Base-by-base conservation (phyloP, 1,140 invertebrate species). In the Calliphora vicina region DNA sequence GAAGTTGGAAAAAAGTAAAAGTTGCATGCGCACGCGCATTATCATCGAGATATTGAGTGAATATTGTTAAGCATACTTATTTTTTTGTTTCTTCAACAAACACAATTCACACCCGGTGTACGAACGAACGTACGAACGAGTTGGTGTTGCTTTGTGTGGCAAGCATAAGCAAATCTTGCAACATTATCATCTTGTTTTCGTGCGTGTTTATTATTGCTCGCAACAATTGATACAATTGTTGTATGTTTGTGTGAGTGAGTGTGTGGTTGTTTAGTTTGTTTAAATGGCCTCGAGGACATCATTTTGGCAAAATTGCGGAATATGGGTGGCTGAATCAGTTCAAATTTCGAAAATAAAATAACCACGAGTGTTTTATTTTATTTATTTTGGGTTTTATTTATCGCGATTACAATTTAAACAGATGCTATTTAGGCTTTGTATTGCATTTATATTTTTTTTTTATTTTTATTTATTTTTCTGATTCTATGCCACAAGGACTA, bases 101-200 rank as follows among this genome's bases (percentile, higher is more conserved):
- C n/a, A 87, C 87, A 88, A 88, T 88, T 88, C 87, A 88, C 87
- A 88, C 87, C 86, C 74, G 61, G 61, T 67, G 61, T 67, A 35
- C 1, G 35, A 35, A 35, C 35, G 35, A 35, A n/a, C n/a, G 20
- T 23, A 61, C n/a, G n/a, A n/a, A 50, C 25, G 6, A 5, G 50
- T 50, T 50, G 45, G n/a, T 26, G 43, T 82, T 26, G 23, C 71
- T 27, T n/a, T 15, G 50, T 29, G 61, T 29, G 67, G 78, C 61
- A 43, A 43, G n/a, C 27, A 23, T 43, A 78, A 78, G 8, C 74
- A 78, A 78, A 78, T 78, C 74, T 78, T 78, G 8, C 12, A 78
- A 78, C 74, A 78, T 78, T 78, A 43, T 78, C 74, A 78, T 78
- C 74, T 23, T 42, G 35, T 42, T 78, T 78, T 78, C 74, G 74